phyloP scores from a whole-genome alignment of 2,888 invertebrate genomes.

The Pegoplata infirma region DNA sequence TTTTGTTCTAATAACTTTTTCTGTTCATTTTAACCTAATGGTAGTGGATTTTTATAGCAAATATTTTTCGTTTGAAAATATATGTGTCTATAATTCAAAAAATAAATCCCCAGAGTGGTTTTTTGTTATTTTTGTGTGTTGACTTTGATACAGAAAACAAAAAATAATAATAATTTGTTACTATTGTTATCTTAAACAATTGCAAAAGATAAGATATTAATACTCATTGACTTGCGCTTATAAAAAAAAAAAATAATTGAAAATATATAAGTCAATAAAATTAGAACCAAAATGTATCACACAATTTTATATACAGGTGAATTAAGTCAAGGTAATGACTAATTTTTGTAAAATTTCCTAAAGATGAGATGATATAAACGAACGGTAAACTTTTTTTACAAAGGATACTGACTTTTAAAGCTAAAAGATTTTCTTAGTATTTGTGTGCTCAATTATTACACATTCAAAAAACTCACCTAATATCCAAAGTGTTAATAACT shows the following conservation, averaged over 20 bases:
- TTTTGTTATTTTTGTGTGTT: not conserved
- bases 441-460: too few relatives aligned
- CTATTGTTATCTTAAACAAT: slow-evolving; percentile 35
- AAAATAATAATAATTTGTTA: slow-evolving; percentile 29
- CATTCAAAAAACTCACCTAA: too few relatives aligned
- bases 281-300: not conserved
- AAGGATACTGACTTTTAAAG: too few relatives aligned
- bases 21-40: not conserved
- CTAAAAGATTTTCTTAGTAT: too few relatives aligned
- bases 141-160: not conserved
- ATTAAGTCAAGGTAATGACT: not conserved
- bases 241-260: not conserved
- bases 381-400: too few relatives aligned
- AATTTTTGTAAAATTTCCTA: too few relatives aligned
- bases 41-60: not conserved
- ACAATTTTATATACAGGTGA: not conserved
- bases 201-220: slow-evolving; percentile 44
- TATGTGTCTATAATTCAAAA: not conserved
- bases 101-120: slow-evolving; percentile 1
- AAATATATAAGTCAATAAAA: not conserved
- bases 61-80: not conserved
- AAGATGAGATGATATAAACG: too few relatives aligned
- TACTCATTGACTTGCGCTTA: not conserved
- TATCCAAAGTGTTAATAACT: too few relatives aligned
- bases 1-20: slow-evolving; percentile 5